Evolutionary conservation across 2,113 vertebrate species (phyloP), one percentile per base, ranked within the genome.

Genomic region (Elanus axillaris): DNA sequence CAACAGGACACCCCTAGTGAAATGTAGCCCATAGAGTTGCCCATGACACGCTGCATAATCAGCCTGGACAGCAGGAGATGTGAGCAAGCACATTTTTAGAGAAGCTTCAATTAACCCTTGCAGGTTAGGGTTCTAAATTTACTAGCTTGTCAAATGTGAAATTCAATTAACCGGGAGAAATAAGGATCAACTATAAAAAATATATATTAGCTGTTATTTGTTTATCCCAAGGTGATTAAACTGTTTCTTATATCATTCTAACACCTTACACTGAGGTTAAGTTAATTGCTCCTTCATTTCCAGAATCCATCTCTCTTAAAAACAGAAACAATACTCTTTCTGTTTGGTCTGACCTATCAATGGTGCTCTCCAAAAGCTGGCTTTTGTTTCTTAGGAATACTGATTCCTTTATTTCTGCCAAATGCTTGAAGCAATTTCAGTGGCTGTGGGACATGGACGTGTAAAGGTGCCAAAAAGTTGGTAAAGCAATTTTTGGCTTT

Each of bases 151-250:
- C 38, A 90, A 92, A 60, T 31, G 22, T 36, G 47, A 64, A 86
- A 88, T 80, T 67, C 71, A 92, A 95, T 95, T 97, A 94, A 93
- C 81, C 59, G 42, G 32, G 66, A 50, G 42, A 82, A 94, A 80
- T 80, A 90, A 88, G 38, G 11, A 25, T 66, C 42, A 90, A 15
- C 52, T 77, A 47, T 87, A 75, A 87, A 94, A 88, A 29, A 56
- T 81, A 63, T 17, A 7, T 90, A 47, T 72, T 67, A 40, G 36
- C 9, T 75, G 9, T 43, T 94, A 80, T 50, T 91, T 92, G 13
- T 80, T 94, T 88, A 75, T 36, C 27, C 6, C 47, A 59, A 55
- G 45, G 47, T 40, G 18, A 80, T 50, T 64, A 88, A 94, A 75
- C 31, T n/a, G 9, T 26, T 94, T 67, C 38, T 74, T 87, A 23